Evolutionary conservation across 1,140 invertebrate genomes (phyloP), one percentile per base, ranked within the genome.

Genomic region (Pectinophora gossypiella): DNA sequence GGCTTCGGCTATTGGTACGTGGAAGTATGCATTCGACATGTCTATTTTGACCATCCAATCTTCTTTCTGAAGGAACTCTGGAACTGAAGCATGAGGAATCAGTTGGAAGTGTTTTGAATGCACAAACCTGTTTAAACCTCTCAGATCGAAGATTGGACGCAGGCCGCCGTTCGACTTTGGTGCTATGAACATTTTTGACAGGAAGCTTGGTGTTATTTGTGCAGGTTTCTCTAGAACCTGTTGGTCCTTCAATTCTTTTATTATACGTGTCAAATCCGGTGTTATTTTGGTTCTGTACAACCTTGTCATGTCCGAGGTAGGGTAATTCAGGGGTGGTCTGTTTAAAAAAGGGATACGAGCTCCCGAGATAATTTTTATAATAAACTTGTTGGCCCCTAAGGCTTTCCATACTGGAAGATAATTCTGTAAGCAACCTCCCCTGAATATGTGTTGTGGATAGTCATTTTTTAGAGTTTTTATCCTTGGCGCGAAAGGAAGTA

Each of bases 11-110:
- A n/a, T n/a, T n/a, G n/a, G n/a, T n/a, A n/a, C n/a, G n/a, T n/a
- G n/a, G n/a, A n/a, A n/a, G n/a, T n/a, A n/a, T n/a, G n/a, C n/a
- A n/a, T n/a, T n/a, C n/a, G 60, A 3, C 55, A 60, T 6, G 68
- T 73, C 63, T 19, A 74, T 45, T 27, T 54, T 48, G 1, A 47
- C 38, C 56, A 68, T 52, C 51, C 51, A 68, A 43, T 71, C 62
- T 38, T 23, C 1, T 40, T 38, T 7, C 54, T 42, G 53, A 48
- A 65, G 23, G 47, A 23, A 9, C 48, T n/a, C 10, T 32, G 47
- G 19, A 43, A 53, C 18, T 46, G 23, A 23, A 23, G 36, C 16
- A 1, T 40, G 36, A 1, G 36, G 16, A 7, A 40, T 40, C 1
- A 40, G 7, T 13, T 40, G 36, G 7, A 40, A 40, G 16, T 40